Base-by-base conservation (phyloP, 2,113 vertebrate species). In the Macquaria australasica region DNA sequence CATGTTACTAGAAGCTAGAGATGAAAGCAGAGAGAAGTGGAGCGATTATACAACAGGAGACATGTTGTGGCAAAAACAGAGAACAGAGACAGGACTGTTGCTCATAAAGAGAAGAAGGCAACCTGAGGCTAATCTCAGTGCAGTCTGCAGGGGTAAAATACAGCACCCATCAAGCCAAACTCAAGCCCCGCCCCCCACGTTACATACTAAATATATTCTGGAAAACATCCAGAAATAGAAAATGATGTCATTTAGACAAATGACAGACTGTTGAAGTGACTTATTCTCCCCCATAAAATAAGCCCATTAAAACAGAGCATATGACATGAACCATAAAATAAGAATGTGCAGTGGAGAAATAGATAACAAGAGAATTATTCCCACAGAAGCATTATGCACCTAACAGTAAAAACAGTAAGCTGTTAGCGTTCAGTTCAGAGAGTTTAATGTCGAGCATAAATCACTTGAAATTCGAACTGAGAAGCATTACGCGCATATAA, bases 321-420 rank as follows among this genome's bases (percentile, higher is more conserved):
- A 89, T 16, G 85, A 88, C 89, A 80, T 62, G 71, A 84, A 73
- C 79, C 85, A 80, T 90, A 89, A 91, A 92, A 87, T 73, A 67
- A 74, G 79, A 83, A 82, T 39, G 81, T 51, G 78, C 76, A 8
- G 69, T 15, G 81, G 21, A 67, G 76, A 69, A 72, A 66, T 2
- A 73, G 84, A 91, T 84, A 87, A 90, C 80, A 63, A 8, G 69
- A 79, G 75, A 81, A 87, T 88, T 25, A 81, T 88, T 85, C 87
- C 78, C 72, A 50, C 74, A n/a, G 75, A 77, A 10, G 66, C 78
- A 43, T 78, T 73, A 60, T 50, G 41, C 50, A 45, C n/a, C 84
- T 34, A 43, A 82, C 53, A 56, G 83, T 85, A 73, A 88, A 88
- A 89, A 89, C 82, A 85, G 76, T n/a, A 79, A 82, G 88, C 83